Base-by-base conservation (phyloP, 1,140 invertebrate species). In the Achatina immaculata region DNA sequence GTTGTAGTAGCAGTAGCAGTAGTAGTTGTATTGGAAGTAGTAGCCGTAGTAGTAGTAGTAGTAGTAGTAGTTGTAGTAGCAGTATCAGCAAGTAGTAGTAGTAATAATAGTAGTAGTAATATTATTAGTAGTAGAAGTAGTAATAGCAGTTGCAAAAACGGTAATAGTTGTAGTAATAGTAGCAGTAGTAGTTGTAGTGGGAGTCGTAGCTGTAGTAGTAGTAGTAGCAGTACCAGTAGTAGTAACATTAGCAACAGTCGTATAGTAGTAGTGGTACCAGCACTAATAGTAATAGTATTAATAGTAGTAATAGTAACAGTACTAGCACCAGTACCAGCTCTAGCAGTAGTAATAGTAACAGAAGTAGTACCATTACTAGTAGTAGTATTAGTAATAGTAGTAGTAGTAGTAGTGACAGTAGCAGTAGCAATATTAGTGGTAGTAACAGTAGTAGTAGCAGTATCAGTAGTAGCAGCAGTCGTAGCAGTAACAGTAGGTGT, bases 91-190 rank as follows among this genome's bases (percentile, higher is more conserved):
- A 55, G 48, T 24, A 19, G 34, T n/a, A 9, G 40, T 42, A 68
- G 66, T 28, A 28, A 28, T 38, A 68, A n/a, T 28, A 68, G 66
- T 42, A 68, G 66, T 21, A 68, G 66, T 24, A 55, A 55, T 55
- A 55, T 14, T 55, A 55, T 14, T 55, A 9, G 4, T 55, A 55
- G 21, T 19, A 6, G 48, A 21, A 55, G 24, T 14, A 55, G 48
- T 55, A 55, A 24, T 21, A 55, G 48, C 19, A 55, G 21, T 19
- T 21, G 48, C 24, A 55, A 24, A 21, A 55, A 24, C 24, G 2
- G 24, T 55, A 9, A 24, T 55, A 55, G 21, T 55, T 21, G 48
- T 55, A 55, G 48, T 21, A 55, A 19, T 55, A 55, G 48, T 21
- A 55, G 48, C 19, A 55, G 21, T 19, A 55, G 48, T 55, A 55